Base-by-base conservation (phyloP, 37 sponge, comb jelly and placozoan genomes). In the Tethya wilhelma region DNA sequence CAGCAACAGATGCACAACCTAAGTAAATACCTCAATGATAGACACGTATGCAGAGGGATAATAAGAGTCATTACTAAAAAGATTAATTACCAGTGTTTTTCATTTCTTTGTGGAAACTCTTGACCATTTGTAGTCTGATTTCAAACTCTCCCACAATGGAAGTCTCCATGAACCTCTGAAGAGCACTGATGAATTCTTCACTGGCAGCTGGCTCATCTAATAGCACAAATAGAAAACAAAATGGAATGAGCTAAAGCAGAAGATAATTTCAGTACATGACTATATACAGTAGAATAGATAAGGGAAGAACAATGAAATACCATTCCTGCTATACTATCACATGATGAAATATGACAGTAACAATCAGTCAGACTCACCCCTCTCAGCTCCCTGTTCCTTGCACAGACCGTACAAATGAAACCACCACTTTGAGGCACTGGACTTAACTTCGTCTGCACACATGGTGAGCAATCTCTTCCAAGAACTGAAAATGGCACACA, bases 61-160 rank as follows among this genome's bases (percentile, higher is more conserved):
- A n/a, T n/a, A n/a, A n/a, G n/a, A n/a, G n/a, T n/a, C n/a, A n/a
- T n/a, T n/a, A n/a, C n/a, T n/a, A n/a, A n/a, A n/a, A n/a, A n/a
- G n/a, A n/a, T n/a, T n/a, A n/a, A n/a, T n/a, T n/a, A n/a, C n/a
- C n/a, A n/a, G n/a, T n/a, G n/a, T n/a, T n/a, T 11, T 32, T 17
- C 58, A 70, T 64, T 23, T 86, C 58, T 20, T 4, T 28, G 31
- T 38, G 11, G 59, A 90, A 96, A 2, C 73, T 37, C 4, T 45
- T 39, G 31, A 96, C 9, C 31, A 96, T 42, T 8, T 55, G 22
- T 0, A 96, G 81, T 40, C 91, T 46, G 14, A 30, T 56, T 3
- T 43, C 39, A 62, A 80, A 96, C 28, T 96, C 93, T 4, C 96
- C 96, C 31, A 96, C 4, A 34, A 59, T 43, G 2, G 88, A 79